phyloP scores from a whole-genome alignment of 2,797 vertebrate species.

The Lithobates sylvaticus region DNA sequence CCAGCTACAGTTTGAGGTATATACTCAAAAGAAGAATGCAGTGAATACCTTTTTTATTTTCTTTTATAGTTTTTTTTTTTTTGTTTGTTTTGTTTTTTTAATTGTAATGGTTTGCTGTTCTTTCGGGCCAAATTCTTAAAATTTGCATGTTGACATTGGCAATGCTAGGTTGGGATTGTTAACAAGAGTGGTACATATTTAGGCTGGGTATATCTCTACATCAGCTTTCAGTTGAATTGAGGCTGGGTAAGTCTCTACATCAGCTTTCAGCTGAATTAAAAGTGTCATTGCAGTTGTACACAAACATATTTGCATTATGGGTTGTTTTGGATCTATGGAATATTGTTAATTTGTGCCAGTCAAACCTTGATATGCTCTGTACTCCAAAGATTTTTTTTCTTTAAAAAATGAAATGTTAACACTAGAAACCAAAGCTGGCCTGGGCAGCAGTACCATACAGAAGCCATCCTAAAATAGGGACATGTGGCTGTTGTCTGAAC shows the following conservation, averaged over 20 bases:
- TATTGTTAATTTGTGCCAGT: background rate
- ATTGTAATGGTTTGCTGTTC: background rate
- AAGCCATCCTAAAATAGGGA: background rate
- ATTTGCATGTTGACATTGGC: background rate
- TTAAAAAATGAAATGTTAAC: background rate
- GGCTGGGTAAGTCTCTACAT: too few relatives aligned
- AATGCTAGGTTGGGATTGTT: too few relatives aligned
- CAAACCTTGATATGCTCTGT: background rate
- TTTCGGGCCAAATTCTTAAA: background rate
- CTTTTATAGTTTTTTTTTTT: background rate
- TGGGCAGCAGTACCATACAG: background rate
- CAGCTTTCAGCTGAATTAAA: background rate
- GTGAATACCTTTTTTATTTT: background rate
- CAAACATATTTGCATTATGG: background rate
- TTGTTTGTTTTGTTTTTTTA: background rate
- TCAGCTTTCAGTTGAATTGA: background rate
- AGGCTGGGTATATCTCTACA: background rate
- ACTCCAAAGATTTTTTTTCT: background rate
- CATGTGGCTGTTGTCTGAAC: background rate
- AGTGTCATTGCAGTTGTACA: background rate
- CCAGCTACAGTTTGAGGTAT: constrained; percentile 1
- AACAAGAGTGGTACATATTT: too few relatives aligned
- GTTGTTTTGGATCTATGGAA: background rate
- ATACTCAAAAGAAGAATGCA: background rate
- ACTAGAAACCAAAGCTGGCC: background rate